phyloP scores from a whole-genome alignment of 2,888 invertebrate species.

The Gibbula magus region DNA sequence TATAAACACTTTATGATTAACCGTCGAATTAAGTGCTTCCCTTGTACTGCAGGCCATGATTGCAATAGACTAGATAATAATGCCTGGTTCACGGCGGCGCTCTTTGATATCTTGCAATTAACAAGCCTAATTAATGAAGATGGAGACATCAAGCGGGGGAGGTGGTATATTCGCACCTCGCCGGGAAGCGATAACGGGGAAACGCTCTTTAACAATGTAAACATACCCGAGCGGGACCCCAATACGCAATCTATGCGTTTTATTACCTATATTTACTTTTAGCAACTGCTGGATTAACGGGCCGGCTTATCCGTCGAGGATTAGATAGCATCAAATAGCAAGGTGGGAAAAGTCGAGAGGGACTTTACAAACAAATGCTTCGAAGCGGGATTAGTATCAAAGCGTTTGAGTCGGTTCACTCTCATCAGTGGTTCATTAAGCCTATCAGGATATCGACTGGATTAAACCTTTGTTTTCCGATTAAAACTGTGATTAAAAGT shows the following conservation, averaged over 20 bases:
- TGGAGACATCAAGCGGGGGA: neutral
- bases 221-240: neutral
- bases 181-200: neutral
- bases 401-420: neutral
- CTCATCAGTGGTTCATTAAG: too few relatives aligned
- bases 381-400: neutral
- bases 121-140: neutral
- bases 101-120: slow-evolving; percentile 23
- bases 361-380: neutral
- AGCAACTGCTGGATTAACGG: too few relatives aligned
- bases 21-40: slow-evolving; percentile 3
- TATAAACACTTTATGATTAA: neutral
- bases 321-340: neutral
- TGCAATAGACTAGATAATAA: slow-evolving; percentile 38
- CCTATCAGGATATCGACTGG: too few relatives aligned
- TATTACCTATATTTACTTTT: neutral
- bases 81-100: slow-evolving; percentile 17
- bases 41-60: neutral
- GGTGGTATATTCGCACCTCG: neutral
- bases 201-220: neutral
- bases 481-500: too few relatives aligned
- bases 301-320: neutral
- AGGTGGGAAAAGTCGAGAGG: neutral
- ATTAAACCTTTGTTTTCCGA: too few relatives aligned
- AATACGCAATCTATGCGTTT: neutral